These are phyloP conservation scores for Orgyia antiqua DNA, from an alignment of 2,888 invertebrate genomes.

Conservation along the genomic window DNA sequence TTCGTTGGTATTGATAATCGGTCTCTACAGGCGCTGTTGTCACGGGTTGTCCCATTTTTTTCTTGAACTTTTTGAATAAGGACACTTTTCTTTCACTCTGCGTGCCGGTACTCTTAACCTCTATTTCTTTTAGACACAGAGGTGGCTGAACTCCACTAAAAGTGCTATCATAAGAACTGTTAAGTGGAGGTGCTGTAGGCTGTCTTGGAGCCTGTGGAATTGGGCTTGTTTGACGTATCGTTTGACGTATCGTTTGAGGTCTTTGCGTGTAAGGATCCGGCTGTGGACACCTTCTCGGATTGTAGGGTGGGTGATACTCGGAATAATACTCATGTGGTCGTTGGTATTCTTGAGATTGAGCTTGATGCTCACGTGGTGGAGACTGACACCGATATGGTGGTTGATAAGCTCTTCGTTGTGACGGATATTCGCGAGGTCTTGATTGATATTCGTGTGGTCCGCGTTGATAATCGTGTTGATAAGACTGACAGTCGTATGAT, in stretches of 20 bases:
- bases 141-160: slow-evolving; percentile 38
- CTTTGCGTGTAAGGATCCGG: slow-evolving; percentile 13
- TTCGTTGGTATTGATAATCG: slow-evolving; percentile 23
- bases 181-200: slow-evolving; percentile 26
- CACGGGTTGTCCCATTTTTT: slow-evolving; percentile 34
- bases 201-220: slow-evolving; percentile 13
- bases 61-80: slow-evolving; percentile 48
- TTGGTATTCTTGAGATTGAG: slow-evolving; percentile 5
- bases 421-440: slow-evolving; percentile 1
- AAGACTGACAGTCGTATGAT: slow-evolving; percentile 5
- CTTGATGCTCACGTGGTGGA: background rate
- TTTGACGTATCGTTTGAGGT: slow-evolving; percentile 6
- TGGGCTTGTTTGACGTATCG: slow-evolving; percentile 4
- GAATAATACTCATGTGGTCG: slow-evolving; percentile 18
- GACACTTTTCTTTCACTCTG: slow-evolving; percentile 60
- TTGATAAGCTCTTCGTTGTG: background rate
- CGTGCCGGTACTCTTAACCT: slow-evolving; percentile 62
- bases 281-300: slow-evolving; percentile 16
- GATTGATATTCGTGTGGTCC: background rate
- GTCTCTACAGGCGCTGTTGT: slow-evolving; percentile 8
- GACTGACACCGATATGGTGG: no score
- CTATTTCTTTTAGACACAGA: slow-evolving; percentile 60
- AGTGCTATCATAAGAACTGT: slow-evolving; percentile 25
- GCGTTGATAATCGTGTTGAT: slow-evolving; percentile 14
- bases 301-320: slow-evolving; percentile 22